phyloP scores from a whole-genome alignment of 2,797 vertebrate species.

The Chelonia mydas region DNA sequence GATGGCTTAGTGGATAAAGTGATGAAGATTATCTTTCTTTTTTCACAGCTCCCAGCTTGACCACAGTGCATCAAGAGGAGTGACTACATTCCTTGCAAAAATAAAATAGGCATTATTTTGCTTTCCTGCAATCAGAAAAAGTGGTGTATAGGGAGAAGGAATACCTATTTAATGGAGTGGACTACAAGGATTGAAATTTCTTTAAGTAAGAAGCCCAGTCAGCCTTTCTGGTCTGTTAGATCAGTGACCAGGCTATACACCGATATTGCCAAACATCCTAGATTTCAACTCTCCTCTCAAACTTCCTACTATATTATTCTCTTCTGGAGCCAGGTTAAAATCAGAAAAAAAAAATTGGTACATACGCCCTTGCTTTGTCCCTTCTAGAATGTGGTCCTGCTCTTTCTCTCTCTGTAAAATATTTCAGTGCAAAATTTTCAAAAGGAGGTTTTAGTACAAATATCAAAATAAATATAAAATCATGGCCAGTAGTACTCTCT shows the following conservation, averaged over 20 bases:
- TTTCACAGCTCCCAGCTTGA: constrained; percentile 6
- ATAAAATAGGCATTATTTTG: neutral
- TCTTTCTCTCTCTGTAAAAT: neutral
- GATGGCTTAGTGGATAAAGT: constrained; percentile 20
- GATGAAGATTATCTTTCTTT: neutral
- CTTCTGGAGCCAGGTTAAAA: neutral
- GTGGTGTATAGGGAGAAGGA: neutral
- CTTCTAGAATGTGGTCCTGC: neutral
- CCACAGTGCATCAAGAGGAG: neutral
- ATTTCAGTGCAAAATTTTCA: neutral
- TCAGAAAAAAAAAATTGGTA: too few species aligned
- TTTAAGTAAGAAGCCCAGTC: neutral
- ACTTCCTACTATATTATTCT: neutral
- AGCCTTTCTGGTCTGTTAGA: neutral
- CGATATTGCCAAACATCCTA: neutral
- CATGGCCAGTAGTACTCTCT: accelerated
- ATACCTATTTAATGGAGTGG: neutral
- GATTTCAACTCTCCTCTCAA: neutral
- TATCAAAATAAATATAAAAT: neutral
- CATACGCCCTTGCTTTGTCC: neutral
- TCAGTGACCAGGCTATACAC: neutral
- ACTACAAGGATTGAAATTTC: neutral
- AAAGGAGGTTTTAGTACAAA: neutral
- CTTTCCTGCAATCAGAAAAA: neutral
- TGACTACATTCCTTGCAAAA: neutral